Evolutionary conservation across 2,888 invertebrate species (phyloP).

Genomic region (Branchipolynoe longqiensis): DNA sequence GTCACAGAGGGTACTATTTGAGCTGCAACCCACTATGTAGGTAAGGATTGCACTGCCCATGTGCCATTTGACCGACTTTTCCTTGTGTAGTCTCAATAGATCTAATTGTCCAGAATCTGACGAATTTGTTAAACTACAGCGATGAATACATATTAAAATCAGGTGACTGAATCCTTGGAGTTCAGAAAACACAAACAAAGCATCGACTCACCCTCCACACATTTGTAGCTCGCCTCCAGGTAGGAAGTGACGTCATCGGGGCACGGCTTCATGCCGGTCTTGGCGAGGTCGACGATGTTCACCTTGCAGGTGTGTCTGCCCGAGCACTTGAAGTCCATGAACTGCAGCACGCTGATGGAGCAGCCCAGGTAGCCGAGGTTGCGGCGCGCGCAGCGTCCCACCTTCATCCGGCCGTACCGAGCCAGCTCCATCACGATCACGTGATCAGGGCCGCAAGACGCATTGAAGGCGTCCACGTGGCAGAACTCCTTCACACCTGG

Average conservation of each 20-base stretch:
- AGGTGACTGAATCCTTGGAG: no score
- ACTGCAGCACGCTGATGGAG: slow-evolving; percentile 31
- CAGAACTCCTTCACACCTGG: slow-evolving; percentile 56
- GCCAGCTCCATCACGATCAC: slow-evolving; percentile 61
- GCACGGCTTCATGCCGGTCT: slow-evolving; percentile 37
- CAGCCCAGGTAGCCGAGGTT: slow-evolving; percentile 62
- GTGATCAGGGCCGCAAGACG: slow-evolving; percentile 52
- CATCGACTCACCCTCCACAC: slow-evolving; percentile 60
- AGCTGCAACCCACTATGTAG: no score
- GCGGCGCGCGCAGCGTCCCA: slow-evolving; percentile 57
- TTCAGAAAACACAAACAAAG: no score
- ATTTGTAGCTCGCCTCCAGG: slow-evolving; percentile 61
- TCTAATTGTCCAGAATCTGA: no score
- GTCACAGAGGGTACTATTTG: no score
- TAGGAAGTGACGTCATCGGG: slow-evolving; percentile 61
- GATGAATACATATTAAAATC: no score
- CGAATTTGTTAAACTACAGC: no score
- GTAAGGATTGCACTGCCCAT: no score
- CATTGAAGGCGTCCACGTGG: slow-evolving; percentile 58
- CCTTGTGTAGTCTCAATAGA: no score
- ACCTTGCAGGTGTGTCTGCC: slow-evolving; percentile 54
- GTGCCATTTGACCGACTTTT: no score
- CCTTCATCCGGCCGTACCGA: slow-evolving; percentile 60
- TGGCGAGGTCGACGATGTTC: slow-evolving; percentile 38
- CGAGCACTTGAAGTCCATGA: slow-evolving; percentile 62